phyloP scores from a whole-genome alignment of 2,113 vertebrate species.

The Chionis minor region DNA sequence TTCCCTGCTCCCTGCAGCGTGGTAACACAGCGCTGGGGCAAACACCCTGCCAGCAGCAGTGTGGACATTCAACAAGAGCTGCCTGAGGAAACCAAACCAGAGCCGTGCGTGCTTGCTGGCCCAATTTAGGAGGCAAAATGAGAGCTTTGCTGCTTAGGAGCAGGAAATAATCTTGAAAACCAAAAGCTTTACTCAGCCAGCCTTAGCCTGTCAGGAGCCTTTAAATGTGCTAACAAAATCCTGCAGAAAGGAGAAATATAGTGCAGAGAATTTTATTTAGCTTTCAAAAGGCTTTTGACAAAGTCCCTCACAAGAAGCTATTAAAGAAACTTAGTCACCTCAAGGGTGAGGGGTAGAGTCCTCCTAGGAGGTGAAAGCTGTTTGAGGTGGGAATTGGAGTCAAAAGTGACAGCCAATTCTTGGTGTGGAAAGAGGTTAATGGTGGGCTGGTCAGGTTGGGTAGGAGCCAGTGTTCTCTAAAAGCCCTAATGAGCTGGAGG shows the following conservation, averaged over 20 bases:
- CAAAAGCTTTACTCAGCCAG: conserved; percentile 28
- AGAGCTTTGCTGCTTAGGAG: conserved; percentile 24
- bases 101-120: not conserved
- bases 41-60: not conserved
- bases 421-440: conserved; percentile 3
- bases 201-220: conserved; percentile 32
- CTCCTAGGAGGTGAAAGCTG: not conserved
- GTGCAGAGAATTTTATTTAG: conserved; percentile 24
- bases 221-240: conserved; percentile 48
- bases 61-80: not conserved
- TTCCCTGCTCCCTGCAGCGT: not conserved
- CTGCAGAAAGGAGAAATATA: not conserved
- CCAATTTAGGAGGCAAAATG: conserved; percentile 25
- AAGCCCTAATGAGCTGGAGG: conserved; percentile 44
- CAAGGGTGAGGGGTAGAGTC: conserved; percentile 5
- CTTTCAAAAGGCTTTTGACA: conserved; percentile 56
- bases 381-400: not conserved
- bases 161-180: conserved; percentile 54
- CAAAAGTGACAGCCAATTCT: conserved; percentile 18
- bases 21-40: not conserved
- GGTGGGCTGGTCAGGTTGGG: not conserved
- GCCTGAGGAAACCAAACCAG: not conserved
- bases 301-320: conserved; percentile 12
- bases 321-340: conserved; percentile 39
- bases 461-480: not conserved